These are phyloP conservation scores for Acrobasis repandana DNA, from an alignment of 2,888 invertebrate genomes.

Conservation along the genomic window DNA sequence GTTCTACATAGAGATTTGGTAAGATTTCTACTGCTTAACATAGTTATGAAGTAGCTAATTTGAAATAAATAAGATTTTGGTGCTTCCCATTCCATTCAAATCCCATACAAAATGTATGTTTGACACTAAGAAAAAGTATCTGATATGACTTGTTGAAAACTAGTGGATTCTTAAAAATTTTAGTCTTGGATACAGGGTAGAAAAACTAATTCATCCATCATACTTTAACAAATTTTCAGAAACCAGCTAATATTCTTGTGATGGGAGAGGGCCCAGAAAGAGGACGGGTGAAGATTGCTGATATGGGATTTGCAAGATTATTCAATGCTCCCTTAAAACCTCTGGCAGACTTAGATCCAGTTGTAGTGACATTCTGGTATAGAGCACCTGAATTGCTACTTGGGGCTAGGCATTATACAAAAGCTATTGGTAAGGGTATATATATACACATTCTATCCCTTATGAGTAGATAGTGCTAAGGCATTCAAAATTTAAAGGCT, in stretches of 20 bases:
- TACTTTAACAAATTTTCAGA: slow-evolving; percentile 82
- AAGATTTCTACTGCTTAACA: slow-evolving; percentile 47
- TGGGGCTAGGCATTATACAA: slow-evolving; percentile 98
- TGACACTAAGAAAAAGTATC: too few relatives aligned
- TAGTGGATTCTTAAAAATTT: too few relatives aligned
- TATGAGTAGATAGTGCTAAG: too few relatives aligned
- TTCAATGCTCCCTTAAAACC: slow-evolving; percentile 99
- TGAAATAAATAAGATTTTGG: not conserved
- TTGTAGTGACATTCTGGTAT: slow-evolving; percentile 99
- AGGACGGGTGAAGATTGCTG: slow-evolving; percentile 98
- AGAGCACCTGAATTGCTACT: slow-evolving; percentile 97
- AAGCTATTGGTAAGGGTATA: slow-evolving; percentile 91
- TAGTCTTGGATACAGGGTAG: too few relatives aligned
- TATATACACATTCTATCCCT: too few relatives aligned
- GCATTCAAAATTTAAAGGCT: too few relatives aligned
- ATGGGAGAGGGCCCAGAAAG: slow-evolving; percentile 99
- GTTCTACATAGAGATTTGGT: slow-evolving; percentile 98
- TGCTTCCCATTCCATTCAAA: too few relatives aligned
- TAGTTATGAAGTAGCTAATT: not conserved
- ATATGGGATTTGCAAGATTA: slow-evolving; percentile 99
- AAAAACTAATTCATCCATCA: slow-evolving; percentile 1
- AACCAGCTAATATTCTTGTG: slow-evolving; percentile 99
- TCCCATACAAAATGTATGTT: too few relatives aligned
- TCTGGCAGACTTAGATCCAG: slow-evolving; percentile 98
- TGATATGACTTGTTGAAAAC: too few relatives aligned